phyloP scores from a whole-genome alignment of 1,140 invertebrate species.

The Trichonephila clavipes region DNA sequence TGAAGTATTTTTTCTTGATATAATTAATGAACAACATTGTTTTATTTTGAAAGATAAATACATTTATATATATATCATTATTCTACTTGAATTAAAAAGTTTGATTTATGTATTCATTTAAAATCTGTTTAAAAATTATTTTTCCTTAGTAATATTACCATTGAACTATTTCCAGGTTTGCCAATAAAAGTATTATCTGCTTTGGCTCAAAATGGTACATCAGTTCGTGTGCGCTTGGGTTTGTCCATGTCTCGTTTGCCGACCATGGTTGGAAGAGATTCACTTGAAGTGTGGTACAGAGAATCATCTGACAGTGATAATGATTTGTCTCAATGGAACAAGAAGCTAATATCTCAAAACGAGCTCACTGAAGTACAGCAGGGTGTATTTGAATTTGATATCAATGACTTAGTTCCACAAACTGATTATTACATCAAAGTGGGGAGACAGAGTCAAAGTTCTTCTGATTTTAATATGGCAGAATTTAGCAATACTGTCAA shows the following conservation, averaged over 20 bases:
- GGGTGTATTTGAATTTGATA: slow-evolving; percentile 80
- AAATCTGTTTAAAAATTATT: too few relatives aligned
- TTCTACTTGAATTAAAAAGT: too few relatives aligned
- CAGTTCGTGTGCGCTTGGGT: slow-evolving; percentile 87
- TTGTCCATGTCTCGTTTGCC: slow-evolving; percentile 2
- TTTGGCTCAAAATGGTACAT: slow-evolving; percentile 85
- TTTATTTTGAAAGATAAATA: too few relatives aligned
- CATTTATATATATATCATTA: too few relatives aligned
- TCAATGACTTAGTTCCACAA: slow-evolving; percentile 87
- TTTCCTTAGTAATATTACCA: too few relatives aligned
- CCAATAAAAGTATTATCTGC: slow-evolving; percentile 80
- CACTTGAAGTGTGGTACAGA: slow-evolving; percentile 65
- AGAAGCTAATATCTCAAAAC: slow-evolving; percentile 88
- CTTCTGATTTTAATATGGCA: not conserved
- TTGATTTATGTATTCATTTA: too few relatives aligned
- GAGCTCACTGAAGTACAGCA: slow-evolving; percentile 59
- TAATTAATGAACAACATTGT: too few relatives aligned
- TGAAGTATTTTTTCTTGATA: too few relatives aligned
- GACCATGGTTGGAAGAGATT: slow-evolving; percentile 46
- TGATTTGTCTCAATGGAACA: slow-evolving; percentile 86
- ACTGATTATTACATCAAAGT: slow-evolving; percentile 85
- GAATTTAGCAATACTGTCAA: slow-evolving; percentile 77
- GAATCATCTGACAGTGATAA: slow-evolving; percentile 66
- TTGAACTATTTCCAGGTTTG: slow-evolving; percentile 9
- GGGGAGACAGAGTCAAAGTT: slow-evolving; percentile 46